Evolutionary conservation across 2,888 invertebrate species (phyloP), one percentile per base, ranked within the genome.

Genomic region (Drosophila kanekoi): DNA sequence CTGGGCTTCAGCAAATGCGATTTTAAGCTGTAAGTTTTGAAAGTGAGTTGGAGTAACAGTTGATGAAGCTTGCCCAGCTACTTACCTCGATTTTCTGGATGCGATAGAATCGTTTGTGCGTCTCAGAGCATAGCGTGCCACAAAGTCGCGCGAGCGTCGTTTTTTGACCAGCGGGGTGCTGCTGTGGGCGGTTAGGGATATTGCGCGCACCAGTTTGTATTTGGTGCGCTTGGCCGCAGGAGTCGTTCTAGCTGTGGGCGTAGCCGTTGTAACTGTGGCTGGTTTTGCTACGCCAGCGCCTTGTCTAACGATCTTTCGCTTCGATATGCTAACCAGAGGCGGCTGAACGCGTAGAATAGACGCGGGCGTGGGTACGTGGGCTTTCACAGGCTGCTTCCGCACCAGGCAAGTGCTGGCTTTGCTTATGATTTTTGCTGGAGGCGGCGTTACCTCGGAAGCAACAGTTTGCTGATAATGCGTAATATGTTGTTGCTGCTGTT

Each of bases 401-500:
- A 92, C 86, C n/a, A 92, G 74, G 61, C 90, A 91, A 13, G 90
- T 92, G 57, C 91, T 86, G 0, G 91, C 91, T 65, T 92, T 92
- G 40, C 87, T 81, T 52, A 92, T 92, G 37, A 92, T 90, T 79
- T 90, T 91, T 6, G 89, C 90, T 41, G 69, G 53, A n/a, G 79
- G 45, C 9, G 61, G 54, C 20, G 59, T 47, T 5, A 51, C 8
- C 5, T 58, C 33, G 0, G 38, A 23, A 60, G 66, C 59, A 70
- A 58, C 67, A 57, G 61, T 56, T 76, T 51, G 63, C 45, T 63
- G 65, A 41, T 74, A 70, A 67, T 72, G 72, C 60, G 57, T 66
- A 71, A 48, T 56, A 48, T 40, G 68, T 38, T 71, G 59, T 13
- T 64, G 63, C 14, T 65, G 52, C 4, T 71, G 72, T 13, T 68